Percentiles rank a stretch among this genome's conserved stretches.
Conservation (phyloP, 1,140 invertebrate species). For the Pseudomyrmex pallidus region DNA sequence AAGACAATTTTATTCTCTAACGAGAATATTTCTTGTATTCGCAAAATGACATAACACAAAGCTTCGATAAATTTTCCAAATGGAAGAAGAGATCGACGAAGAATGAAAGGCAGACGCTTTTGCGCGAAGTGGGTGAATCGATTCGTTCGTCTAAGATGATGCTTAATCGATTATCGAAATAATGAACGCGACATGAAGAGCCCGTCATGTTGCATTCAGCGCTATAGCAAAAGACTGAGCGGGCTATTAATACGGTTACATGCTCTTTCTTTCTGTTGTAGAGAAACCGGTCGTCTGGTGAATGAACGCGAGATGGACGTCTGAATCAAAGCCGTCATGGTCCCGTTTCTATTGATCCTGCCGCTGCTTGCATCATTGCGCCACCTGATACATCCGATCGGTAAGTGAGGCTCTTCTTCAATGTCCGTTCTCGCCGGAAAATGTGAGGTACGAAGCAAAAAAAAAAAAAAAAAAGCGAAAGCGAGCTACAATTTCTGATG, state of each 20-base stretch:
- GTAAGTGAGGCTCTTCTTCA: constrained; percentile 60
- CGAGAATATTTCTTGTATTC: background rate
- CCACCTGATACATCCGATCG: constrained; percentile 56
- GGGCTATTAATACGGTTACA: constrained; percentile 43
- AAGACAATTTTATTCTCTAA: background rate
- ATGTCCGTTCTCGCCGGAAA: constrained; percentile 36
- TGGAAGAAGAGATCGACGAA: background rate
- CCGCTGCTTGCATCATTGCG: constrained; percentile 60
- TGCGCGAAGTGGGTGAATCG: constrained; percentile 22
- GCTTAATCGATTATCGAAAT: constrained; percentile 57
- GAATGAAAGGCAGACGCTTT: constrained; percentile 20
- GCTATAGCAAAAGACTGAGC: constrained; percentile 10
- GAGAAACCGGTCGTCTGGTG: constrained; percentile 30
- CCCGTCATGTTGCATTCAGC: constrained; percentile 13
- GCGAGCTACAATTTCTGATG: background rate
- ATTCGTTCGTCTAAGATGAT: constrained; percentile 25
- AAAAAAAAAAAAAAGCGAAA: background rate
- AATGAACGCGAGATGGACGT: constrained; percentile 67
- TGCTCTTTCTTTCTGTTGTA: constrained; percentile 61
- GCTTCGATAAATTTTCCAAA: background rate
- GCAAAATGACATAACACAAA: constrained; percentile 8
- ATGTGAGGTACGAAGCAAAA: constrained; percentile 1
- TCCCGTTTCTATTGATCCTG: constrained; percentile 62
- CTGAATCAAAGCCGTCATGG: constrained; percentile 66
- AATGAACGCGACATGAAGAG: constrained; percentile 49